Evolutionary conservation across 2,888 invertebrate species (phyloP), one percentile per base, ranked within the genome.

Genomic region (Euclidia mi): DNA sequence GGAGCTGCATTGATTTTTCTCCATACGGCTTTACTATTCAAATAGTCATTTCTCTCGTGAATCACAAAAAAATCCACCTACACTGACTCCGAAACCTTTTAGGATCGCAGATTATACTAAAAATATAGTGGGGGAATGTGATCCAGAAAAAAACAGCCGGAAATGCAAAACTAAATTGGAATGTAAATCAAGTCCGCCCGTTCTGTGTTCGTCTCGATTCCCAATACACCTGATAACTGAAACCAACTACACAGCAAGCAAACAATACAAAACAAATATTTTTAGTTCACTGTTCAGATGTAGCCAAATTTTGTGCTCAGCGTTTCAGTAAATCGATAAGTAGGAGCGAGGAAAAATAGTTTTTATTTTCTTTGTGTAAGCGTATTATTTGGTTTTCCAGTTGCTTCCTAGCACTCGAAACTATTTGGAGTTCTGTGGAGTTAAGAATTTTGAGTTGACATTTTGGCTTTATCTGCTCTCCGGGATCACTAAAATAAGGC

Each of bases 111-210:
- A 57, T 49, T 59, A 56, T 62, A 72, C 32, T 45, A 65, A 63
- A 76, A 60, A 78, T 66, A 66, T 73, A 66, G 69, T 68, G 61
- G 66, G 45, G 68, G 76, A 74, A 82, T 79, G 79, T 68, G 71
- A 69, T 72, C 71, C 66, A 71, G 76, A 75, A 53, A 84, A 87
- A 88, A 88, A 88, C 84, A 81, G 82, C 70, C 74, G 76, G 69
- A 77, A 86, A 89, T 88, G 87, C 84, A 84, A 84, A 88, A 87
- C 86, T 84, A 87, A 88, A 90, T 89, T 88, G 88, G 84, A 86
- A 89, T 90, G 89, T 90, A 90, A 88, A 91, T 91, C 89, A 86
- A 86, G 81, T 76, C 88, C 88, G 85, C 90, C 90, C 82, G 84
- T 87, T 88, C 75, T 73, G 67, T 87, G 89, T 89, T 82, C 69